Evolutionary conservation across 2,888 invertebrate genomes (phyloP).

Genomic region (Taphrorychus bicolor): DNA sequence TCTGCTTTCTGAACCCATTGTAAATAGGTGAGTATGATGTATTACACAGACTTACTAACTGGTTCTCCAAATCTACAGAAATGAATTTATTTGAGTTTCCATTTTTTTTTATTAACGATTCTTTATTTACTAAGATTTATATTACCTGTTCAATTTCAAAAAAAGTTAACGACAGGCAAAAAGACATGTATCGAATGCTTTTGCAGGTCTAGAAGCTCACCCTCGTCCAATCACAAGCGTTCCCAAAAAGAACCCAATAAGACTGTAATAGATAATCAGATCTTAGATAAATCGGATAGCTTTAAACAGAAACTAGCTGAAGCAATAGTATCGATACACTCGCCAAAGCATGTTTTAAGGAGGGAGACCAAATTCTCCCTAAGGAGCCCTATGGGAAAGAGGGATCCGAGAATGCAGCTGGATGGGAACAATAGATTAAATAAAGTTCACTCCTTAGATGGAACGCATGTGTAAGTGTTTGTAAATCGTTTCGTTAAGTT

Average conservation of each 20-base stretch:
- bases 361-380: slow-evolving; percentile 56
- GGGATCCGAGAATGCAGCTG: slow-evolving; percentile 52
- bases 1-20: slow-evolving; percentile 57
- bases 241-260: slow-evolving; percentile 42
- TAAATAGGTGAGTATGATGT: slow-evolving; percentile 43
- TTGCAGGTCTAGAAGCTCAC: slow-evolving; percentile 41
- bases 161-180: too few relatives aligned
- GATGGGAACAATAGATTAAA: slow-evolving; percentile 47
- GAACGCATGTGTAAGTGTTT: slow-evolving; percentile 48
- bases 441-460: slow-evolving; percentile 51
- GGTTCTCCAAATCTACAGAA: too few relatives aligned
- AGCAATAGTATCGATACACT: slow-evolving; percentile 53
- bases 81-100: too few relatives aligned
- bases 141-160: too few relatives aligned
- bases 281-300: slow-evolving; percentile 43
- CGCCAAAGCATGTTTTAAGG: slow-evolving; percentile 52
- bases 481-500: too few relatives aligned
- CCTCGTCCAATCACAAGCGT: slow-evolving; percentile 26
- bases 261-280: slow-evolving; percentile 30
- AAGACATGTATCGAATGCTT: too few relatives aligned
- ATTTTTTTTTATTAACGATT: slow-evolving; percentile 5
- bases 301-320: slow-evolving; percentile 47
- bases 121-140: background rate
- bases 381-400: slow-evolving; percentile 54
- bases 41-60: too few relatives aligned